phyloP scores from a whole-genome alignment of 1,140 invertebrate species.

The Agraylea sexmaculata region DNA sequence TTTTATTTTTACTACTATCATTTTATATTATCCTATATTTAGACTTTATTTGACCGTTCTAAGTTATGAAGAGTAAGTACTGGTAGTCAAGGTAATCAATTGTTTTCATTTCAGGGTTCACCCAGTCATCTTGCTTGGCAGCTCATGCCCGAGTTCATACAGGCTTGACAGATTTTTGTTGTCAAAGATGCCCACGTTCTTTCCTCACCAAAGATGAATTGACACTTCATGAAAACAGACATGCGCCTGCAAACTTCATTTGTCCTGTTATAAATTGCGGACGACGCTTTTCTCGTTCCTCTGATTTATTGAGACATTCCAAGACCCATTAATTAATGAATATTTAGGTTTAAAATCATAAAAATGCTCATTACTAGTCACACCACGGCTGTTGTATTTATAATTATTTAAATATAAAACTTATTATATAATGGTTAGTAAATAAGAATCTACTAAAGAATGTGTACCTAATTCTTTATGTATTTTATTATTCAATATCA shows the following conservation, averaged over 20 bases:
- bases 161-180: slow-evolving; percentile 22
- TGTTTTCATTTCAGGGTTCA: slow-evolving; percentile 25
- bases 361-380: too few species aligned
- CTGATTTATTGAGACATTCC: slow-evolving; percentile 16
- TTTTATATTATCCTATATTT: slow-evolving; percentile 6
- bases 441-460: too few species aligned
- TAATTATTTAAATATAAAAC: too few species aligned
- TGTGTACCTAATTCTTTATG: too few species aligned
- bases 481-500: too few species aligned
- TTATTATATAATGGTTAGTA: too few species aligned
- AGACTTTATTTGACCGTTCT: too few species aligned
- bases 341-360: too few species aligned
- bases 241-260: slow-evolving; percentile 9
- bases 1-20: not conserved
- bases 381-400: too few species aligned
- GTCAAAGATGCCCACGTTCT: slow-evolving; percentile 23
- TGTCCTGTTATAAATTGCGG: slow-evolving; percentile 11
- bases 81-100: too few species aligned
- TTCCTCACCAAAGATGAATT: slow-evolving; percentile 24
- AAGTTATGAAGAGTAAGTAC: too few species aligned
- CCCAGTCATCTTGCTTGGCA: slow-evolving; percentile 28
- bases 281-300: slow-evolving; percentile 13
- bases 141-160: slow-evolving; percentile 26
- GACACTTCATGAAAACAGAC: slow-evolving; percentile 7
- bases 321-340: too few species aligned